Evolutionary conservation across 2,888 invertebrate species (phyloP), one percentile per base, ranked within the genome.

Genomic region (Drosophila diplacantha): DNA sequence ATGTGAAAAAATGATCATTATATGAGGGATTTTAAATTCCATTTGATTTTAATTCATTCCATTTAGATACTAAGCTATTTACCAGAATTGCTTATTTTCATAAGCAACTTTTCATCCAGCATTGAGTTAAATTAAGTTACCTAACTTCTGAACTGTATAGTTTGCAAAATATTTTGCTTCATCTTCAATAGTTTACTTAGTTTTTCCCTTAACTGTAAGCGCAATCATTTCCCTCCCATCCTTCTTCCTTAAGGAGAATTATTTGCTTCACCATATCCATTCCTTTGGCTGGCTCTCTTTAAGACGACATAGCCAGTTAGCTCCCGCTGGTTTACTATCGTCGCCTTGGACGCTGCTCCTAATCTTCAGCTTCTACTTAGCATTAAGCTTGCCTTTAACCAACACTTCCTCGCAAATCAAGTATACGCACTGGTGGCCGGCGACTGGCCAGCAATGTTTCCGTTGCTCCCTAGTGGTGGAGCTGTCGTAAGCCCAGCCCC

Each of bases 351-450:
- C 56, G 56, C 37, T 34, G 47, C 54, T 54, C 53, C 63, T 62
- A 59, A 65, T 65, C 58, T 52, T 32, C 41, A 54, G 41, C 50
- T 54, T 63, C 54, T 56, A 47, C 62, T 55, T 56, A 61, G 63
- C 58, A 72, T 64, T 56, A 61, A 61, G 43, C 56, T 67, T 46
- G 44, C 53, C 41, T 62, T 62, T 72, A 60, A 54, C 55, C 44
- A 66, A 59, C 56, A 46, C 53, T 67, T 74, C 56, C 62, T 47
- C 54, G 54, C 70, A 73, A 63, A 79, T 62, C 73, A 76, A 73
- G 81, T 75, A 79, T 71, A 73, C 76, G 76, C 79, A 74, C 60
- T 76, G 73, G 74, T 38, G 67, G 49, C 51, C 66, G 54, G 41
- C 54, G 50, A 71, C 56, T 80, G 73, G 56, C 65, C 72, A 59